Percentiles rank a stretch among this genome's conserved stretches.
Conservation (phyloP, 1,140 invertebrate genomes). For the Drosophila sp. region DNA sequence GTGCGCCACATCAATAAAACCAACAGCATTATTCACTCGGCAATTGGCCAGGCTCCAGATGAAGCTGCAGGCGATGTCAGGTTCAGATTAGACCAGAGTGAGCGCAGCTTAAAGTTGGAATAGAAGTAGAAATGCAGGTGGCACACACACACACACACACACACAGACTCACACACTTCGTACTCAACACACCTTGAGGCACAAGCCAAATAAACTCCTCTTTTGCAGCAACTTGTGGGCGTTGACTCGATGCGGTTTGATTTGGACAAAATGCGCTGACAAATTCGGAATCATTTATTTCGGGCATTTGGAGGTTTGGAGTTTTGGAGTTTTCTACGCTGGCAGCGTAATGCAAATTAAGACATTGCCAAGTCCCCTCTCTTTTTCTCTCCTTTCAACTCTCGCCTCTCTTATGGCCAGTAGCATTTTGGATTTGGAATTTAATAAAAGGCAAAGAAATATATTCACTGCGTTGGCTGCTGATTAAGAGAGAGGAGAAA, state of each 20-base stretch:
- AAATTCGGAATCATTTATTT: slow-evolving; percentile 67
- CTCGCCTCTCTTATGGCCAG: slow-evolving; percentile 1
- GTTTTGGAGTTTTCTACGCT: slow-evolving; percentile 57
- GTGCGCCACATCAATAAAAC: slow-evolving; percentile 75
- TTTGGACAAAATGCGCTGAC: slow-evolving; percentile 57
- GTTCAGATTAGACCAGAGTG: slow-evolving; percentile 13
- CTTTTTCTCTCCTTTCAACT: neutral
- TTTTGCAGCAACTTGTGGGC: slow-evolving; percentile 40
- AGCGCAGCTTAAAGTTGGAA: slow-evolving; percentile 5
- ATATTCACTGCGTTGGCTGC: slow-evolving; percentile 1
- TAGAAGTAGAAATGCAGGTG: slow-evolving; percentile 53
- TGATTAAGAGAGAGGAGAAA: slow-evolving; percentile 26
- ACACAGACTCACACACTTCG: slow-evolving; percentile 2
- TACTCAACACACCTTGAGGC: slow-evolving; percentile 2
- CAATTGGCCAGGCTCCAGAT: slow-evolving; percentile 35
- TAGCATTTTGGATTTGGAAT: slow-evolving; percentile 32
- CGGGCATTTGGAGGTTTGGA: slow-evolving; percentile 27
- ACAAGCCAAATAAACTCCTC: slow-evolving; percentile 27
- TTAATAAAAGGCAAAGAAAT: slow-evolving; percentile 7
- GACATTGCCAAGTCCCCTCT: slow-evolving; percentile 32
- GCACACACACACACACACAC: slow-evolving; percentile 10
- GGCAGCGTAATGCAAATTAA: slow-evolving; percentile 61
- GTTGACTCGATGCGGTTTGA: slow-evolving; percentile 68
- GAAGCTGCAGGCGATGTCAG: slow-evolving; percentile 10
- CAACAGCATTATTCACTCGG: slow-evolving; percentile 75